Evolutionary conservation across 2,888 invertebrate species (phyloP), one percentile per base, ranked within the genome.

Genomic region (Linhomoeus sp.): DNA sequence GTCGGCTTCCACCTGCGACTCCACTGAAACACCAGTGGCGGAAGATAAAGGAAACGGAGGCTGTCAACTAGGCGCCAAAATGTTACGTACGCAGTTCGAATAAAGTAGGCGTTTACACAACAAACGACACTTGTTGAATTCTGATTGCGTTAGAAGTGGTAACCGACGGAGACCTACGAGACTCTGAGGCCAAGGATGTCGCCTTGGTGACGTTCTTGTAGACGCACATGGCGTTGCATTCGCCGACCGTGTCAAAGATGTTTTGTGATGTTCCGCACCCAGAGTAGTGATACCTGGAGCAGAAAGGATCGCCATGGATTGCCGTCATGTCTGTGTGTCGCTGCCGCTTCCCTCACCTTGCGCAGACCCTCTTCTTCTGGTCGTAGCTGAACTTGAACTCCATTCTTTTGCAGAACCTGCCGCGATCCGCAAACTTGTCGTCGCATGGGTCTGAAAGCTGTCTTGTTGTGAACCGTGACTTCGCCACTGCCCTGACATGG

Each of bases 361-460:
- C n/a, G n/a, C n/a, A n/a, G n/a, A n/a, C n/a, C n/a, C n/a, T n/a
- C 20, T 23, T 20, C 23, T 19, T 23, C 23, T 40, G 12, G 24
- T 23, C 14, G 41, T 41, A 41, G 17, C n/a, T 14, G n/a, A n/a
- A 41, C 19, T 17, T 25, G 25, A 41, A 25, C 12, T 51, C 54
- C 60, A 60, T 60, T 17, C 53, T 51, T 43, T 56, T 56, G 47
- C 60, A 61, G 58, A 58, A 58, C 22, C 48, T 50, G 23, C 61
- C 60, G 41, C 60, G 49, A 45, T 61, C 59, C 38, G 5, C 29
- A 9, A 61, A 46, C 17, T 47, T 45, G 23, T 61, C 60, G 46
- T 51, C 38, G 42, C 60, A 60, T 5, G 53, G 51, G 49, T 61
- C 60, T 58, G 19, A 5, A 25, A 20, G n/a, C n/a, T n/a, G n/a